A percentile compares a stretch with the other conserved stretches of the same genome.
Conservation (phyloP, 2,888 invertebrate genomes). For the Pseudococcus jackbeardsleyi region DNA sequence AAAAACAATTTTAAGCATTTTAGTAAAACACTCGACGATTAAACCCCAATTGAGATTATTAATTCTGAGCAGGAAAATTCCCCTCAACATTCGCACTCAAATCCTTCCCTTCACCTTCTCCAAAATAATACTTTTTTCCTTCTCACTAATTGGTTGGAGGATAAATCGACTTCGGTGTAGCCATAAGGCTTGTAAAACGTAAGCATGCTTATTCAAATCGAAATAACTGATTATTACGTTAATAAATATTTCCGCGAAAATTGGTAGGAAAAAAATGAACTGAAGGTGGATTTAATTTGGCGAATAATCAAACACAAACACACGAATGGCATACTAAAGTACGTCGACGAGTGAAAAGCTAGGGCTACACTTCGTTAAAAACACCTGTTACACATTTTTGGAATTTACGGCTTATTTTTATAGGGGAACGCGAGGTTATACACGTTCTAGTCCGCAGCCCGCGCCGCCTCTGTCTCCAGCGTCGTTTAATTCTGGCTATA, state of each 20-base stretch:
- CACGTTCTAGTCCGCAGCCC: not conserved
- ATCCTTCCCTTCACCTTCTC: no score
- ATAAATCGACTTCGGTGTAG: not conserved
- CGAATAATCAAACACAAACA: conserved; percentile 32
- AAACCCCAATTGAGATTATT: no score
- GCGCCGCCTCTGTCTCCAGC: not conserved
- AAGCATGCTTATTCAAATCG: no score
- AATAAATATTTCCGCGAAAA: conserved; percentile 42
- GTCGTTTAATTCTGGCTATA: conserved; percentile 16
- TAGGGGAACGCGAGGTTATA: conserved; percentile 2
- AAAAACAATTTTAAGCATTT: no score
- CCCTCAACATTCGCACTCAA: no score
- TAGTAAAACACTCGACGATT: no score
- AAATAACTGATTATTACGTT: conserved; percentile 1
- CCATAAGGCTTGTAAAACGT: no score
- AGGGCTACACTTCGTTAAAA: conserved; percentile 42
- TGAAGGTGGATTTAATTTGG: conserved; percentile 39
- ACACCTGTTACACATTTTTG: conserved; percentile 52
- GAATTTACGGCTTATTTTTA: conserved; percentile 51
- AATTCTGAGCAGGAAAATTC: no score
- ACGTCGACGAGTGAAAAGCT: conserved; percentile 5
- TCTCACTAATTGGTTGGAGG: no score
- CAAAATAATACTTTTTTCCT: no score
- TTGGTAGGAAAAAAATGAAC: not conserved
- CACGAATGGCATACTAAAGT: conserved; percentile 32